These are phyloP conservation scores for Xiphias gladius DNA, from an alignment of 2,113 vertebrate genomes.

Conservation along the genomic window DNA sequence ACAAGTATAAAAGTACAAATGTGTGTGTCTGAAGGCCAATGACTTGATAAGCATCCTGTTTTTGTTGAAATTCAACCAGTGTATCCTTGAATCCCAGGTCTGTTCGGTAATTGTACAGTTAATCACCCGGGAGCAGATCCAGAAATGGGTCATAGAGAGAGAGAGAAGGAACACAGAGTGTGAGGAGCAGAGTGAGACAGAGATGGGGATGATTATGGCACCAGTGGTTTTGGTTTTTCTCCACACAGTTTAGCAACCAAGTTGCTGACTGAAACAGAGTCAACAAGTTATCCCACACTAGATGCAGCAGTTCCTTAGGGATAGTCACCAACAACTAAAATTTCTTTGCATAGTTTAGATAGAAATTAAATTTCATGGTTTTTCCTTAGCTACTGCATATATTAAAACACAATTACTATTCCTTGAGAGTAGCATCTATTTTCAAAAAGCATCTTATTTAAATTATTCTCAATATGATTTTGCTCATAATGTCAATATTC, in stretches of 20 bases:
- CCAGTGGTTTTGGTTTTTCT: slow-evolving; percentile 48
- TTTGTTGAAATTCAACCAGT: slow-evolving; percentile 46
- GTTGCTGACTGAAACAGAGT: slow-evolving; percentile 27
- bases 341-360: slow-evolving; percentile 2
- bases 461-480: neutral
- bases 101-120: slow-evolving; percentile 30
- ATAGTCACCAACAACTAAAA: neutral
- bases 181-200: slow-evolving; percentile 15
- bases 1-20: neutral
- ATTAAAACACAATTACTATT: neutral
- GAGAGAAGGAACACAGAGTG: neutral
- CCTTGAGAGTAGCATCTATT: neutral
- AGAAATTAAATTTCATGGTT: slow-evolving; percentile 3
- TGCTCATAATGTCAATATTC: neutral
- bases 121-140: slow-evolving; percentile 33
- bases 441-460: neutral
- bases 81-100: slow-evolving; percentile 16
- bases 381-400: neutral
- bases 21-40: slow-evolving; percentile 23
- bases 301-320: neutral
- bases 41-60: slow-evolving; percentile 62
- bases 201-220: slow-evolving; percentile 31
- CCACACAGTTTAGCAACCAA: slow-evolving; percentile 15
- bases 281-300: slow-evolving; percentile 39
- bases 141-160: slow-evolving; percentile 55